A percentile compares a stretch with the other conserved stretches of the same genome.
Conservation (phyloP, 2,797 vertebrate genomes). For the Pteronotus mesoamericanus region DNA sequence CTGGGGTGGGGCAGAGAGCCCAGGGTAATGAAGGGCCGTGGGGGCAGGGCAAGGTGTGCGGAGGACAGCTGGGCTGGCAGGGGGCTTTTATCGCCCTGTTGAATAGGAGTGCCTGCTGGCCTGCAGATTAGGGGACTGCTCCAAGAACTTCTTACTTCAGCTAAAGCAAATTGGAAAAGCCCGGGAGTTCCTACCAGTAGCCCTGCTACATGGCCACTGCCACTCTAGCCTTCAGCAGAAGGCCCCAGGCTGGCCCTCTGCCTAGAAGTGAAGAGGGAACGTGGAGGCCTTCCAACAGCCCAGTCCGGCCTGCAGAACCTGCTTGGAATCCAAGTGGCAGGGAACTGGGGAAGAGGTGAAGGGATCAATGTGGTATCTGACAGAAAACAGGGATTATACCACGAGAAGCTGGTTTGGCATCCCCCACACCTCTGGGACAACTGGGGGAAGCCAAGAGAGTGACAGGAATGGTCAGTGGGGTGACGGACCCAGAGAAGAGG, state of each 20-base stretch:
- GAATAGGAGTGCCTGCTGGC: background rate
- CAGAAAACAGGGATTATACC: background rate
- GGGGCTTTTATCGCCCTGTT: background rate
- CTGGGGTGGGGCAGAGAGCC: background rate
- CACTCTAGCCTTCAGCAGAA: background rate
- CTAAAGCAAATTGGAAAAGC: background rate
- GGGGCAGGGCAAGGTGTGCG: background rate
- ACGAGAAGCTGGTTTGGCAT: background rate
- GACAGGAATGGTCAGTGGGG: background rate
- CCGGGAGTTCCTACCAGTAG: background rate
- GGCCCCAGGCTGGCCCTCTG: background rate
- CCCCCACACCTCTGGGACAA: background rate
- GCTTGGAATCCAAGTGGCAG: background rate
- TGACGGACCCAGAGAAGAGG: background rate
- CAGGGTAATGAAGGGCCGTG: background rate
- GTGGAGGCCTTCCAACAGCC: background rate
- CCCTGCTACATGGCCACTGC: background rate
- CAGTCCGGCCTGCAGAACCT: background rate
- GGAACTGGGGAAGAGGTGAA: background rate
- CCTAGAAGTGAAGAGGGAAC: background rate
- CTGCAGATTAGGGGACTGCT: background rate
- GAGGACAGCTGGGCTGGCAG: fast-evolving
- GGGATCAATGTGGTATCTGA: background rate
- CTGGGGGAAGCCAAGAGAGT: background rate
- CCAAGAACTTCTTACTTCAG: background rate